A percentile compares a stretch with the other conserved stretches of the same genome.
Evolutionary conservation across 2,113 vertebrate species (phyloP).

Genomic region (Rhinoderma darwinii): DNA sequence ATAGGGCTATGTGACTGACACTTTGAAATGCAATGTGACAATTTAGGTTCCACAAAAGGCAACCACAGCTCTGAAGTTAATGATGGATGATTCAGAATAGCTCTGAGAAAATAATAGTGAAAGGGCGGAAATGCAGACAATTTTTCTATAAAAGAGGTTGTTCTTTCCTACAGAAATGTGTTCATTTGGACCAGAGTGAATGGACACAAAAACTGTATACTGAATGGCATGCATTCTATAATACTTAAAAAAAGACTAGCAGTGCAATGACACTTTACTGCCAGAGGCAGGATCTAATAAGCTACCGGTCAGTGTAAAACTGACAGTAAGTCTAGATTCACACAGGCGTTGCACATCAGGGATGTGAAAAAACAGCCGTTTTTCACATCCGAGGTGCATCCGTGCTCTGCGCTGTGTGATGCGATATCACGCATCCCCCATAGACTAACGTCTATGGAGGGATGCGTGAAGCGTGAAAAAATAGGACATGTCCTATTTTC

Average conservation of each 20-base stretch:
- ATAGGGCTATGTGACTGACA: slow-evolving; percentile 11
- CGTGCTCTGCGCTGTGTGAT: no score
- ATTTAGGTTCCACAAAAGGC: slow-evolving; percentile 10
- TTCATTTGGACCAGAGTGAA: neutral
- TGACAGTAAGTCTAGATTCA: no score
- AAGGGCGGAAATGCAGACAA: neutral
- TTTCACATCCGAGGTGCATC: no score
- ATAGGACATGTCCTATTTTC: no score
- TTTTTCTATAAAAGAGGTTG: neutral
- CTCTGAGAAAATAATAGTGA: slow-evolving; percentile 19
- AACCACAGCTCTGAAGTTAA: slow-evolving; percentile 36
- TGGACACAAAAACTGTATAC: neutral
- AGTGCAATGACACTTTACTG: neutral
- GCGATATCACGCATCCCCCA: no score
- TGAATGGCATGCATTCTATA: neutral
- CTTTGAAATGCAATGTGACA: neutral
- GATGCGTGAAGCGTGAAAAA: no score
- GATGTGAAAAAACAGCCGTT: no score
- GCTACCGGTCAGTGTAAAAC: no score
- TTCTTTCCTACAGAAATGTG: neutral
- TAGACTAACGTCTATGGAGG: no score
- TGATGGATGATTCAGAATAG: slow-evolving; percentile 13
- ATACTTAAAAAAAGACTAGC: neutral
- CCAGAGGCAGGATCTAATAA: no score
- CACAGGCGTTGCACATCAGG: no score